phyloP scores from a whole-genome alignment of 2,797 vertebrate species.

The Remorina albescens region DNA sequence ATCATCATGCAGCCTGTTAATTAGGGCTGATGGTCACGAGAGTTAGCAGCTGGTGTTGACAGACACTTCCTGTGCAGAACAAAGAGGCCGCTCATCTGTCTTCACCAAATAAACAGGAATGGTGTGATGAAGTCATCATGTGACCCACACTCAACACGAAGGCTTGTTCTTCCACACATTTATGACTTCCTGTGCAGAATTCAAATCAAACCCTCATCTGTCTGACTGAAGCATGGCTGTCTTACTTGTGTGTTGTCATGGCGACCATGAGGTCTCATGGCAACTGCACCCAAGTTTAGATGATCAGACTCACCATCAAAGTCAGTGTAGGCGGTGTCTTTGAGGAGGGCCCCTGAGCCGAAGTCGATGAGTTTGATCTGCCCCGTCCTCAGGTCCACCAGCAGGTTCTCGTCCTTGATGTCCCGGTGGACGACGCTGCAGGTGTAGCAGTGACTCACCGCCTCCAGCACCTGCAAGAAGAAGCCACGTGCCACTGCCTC shows the following conservation, averaged over 20 bases:
- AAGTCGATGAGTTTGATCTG: constrained; percentile 96
- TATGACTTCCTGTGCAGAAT: too few species aligned
- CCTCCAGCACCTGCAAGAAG: constrained; percentile 92
- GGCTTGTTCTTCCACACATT: too few species aligned
- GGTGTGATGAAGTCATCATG: neutral
- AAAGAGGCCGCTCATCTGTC: neutral
- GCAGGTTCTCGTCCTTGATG: constrained; percentile 95
- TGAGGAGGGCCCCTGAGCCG: constrained; percentile 92
- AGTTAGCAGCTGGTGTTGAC: neutral
- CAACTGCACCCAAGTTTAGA: too few species aligned
- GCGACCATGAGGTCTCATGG: neutral
- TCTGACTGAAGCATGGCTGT: too few species aligned
- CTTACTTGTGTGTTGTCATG: neutral
- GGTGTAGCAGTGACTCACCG: constrained; percentile 91
- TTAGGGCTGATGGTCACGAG: neutral
- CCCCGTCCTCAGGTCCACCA: constrained; percentile 91
- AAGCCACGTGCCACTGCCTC: constrained; percentile 90
- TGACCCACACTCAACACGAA: too few species aligned
- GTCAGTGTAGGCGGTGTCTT: constrained; percentile 94
- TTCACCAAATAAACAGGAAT: neutral
- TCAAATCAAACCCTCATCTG: too few species aligned
- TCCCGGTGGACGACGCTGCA: constrained; percentile 93
- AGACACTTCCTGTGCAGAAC: neutral
- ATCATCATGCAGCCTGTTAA: neutral
- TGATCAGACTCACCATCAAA: constrained; percentile 88